Conservation (phyloP, 2,797 vertebrate species). For the Takifugu ocellatus region DNA sequence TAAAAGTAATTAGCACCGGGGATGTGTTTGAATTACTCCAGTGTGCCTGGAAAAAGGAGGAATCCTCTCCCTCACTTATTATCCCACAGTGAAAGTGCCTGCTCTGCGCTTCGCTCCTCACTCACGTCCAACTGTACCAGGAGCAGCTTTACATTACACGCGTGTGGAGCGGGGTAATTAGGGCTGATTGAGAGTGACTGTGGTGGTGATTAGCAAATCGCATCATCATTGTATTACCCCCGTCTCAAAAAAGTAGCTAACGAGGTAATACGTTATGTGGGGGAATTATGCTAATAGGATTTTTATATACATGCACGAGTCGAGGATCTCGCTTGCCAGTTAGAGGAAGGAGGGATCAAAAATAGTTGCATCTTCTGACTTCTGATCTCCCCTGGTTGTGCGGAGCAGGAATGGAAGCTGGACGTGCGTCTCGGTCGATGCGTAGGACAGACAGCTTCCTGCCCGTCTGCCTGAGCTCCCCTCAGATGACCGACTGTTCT, state of each 20-base stretch:
- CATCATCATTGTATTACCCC: conserved; percentile 45
- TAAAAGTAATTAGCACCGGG: conserved; percentile 37
- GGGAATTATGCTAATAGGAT: conserved; percentile 44
- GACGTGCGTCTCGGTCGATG: conserved; percentile 26
- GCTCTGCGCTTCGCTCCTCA: conserved; percentile 13
- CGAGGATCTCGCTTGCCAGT: conserved; percentile 2
- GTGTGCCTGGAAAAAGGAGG: conserved; percentile 16
- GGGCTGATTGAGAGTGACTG: conserved; percentile 50
- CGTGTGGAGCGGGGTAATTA: conserved; percentile 47
- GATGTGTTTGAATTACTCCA: conserved; percentile 43
- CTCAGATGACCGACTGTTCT: conserved; percentile 39
- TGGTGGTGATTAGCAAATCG: conserved; percentile 53
- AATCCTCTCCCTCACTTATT: conserved; percentile 13
- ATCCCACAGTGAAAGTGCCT: conserved; percentile 32
- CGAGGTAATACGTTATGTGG: conserved; percentile 49
- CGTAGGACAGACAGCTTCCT: conserved; percentile 25
- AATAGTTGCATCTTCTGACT: not conserved
- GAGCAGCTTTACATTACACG: conserved; percentile 26
- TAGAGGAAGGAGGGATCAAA: conserved; percentile 13
- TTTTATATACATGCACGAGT: conserved; percentile 21
- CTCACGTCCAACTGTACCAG: conserved; percentile 27
- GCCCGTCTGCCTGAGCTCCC: conserved; percentile 6
- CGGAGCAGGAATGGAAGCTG: conserved; percentile 26
- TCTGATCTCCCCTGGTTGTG: not conserved
- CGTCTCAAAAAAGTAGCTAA: conserved; percentile 40